phyloP scores from a whole-genome alignment of 2,888 invertebrate genomes.

The Tethea ocularis region DNA sequence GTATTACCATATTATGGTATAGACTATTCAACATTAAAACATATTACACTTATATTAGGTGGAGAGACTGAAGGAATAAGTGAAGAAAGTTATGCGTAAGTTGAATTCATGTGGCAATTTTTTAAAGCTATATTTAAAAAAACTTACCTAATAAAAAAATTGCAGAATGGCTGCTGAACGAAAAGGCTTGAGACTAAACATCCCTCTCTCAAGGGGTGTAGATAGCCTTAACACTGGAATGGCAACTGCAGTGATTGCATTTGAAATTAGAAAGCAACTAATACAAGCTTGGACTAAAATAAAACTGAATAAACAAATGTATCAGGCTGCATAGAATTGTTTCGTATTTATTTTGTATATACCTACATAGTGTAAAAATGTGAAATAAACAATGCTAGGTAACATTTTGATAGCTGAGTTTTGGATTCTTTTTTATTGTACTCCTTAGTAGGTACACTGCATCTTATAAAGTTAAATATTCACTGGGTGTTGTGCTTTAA shows the following conservation, averaged over 20 bases:
- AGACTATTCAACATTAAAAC: constrained; percentile 78
- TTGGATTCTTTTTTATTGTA: not conserved
- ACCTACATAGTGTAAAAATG: not conserved
- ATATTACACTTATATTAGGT: constrained; percentile 90
- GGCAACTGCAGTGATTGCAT: constrained; percentile 92
- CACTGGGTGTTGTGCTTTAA: no score
- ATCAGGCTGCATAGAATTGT: constrained; percentile 34
- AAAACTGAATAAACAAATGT: constrained; percentile 45
- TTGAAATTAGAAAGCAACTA: constrained; percentile 91
- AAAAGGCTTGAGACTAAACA: constrained; percentile 87
- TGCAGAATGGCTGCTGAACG: constrained; percentile 81
- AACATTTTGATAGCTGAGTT: not conserved
- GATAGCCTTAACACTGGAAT: constrained; percentile 94
- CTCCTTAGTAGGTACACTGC: no score
- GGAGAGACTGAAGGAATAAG: constrained; percentile 96
- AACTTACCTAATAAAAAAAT: constrained; percentile 20
- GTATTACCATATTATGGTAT: constrained; percentile 85
- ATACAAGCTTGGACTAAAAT: constrained; percentile 58
- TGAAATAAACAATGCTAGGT: not conserved
- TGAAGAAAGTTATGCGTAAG: constrained; percentile 85
- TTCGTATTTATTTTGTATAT: constrained; percentile 15
- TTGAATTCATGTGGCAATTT: constrained; percentile 13
- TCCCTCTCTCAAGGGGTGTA: constrained; percentile 90
- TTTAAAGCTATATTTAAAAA: not conserved
- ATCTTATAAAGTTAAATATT: no score